Evolutionary conservation across 2,888 invertebrate genomes (phyloP), one percentile per base, ranked within the genome.

Genomic region (Candidula unifasciata): DNA sequence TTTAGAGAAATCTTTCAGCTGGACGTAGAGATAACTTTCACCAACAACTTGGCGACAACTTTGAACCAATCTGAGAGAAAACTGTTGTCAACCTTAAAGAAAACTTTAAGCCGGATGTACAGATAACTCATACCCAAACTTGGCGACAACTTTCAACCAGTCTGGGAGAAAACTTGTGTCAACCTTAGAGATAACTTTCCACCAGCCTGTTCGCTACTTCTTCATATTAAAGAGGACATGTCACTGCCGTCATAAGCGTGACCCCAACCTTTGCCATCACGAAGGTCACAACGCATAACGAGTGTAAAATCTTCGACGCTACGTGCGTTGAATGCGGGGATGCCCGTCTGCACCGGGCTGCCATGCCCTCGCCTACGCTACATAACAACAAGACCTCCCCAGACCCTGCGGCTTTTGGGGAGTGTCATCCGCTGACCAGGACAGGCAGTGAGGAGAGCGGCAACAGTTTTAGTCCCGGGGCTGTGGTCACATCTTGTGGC

Each of bases 291-390:
- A 37, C 69, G 52, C 57, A 77, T 54, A 81, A 81, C 76, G 80
- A 74, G 80, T 76, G 77, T 44, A 82, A 79, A 71, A 81, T 71
- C 69, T 78, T 71, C 82, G 78, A 81, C 73, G 68, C 66, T 54
- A 60, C 81, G 66, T 82, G 83, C 78, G 81, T 78, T 83, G 73
- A 60, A 84, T 86, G 85, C 82, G 83, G 73, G 85, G 83, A 83
- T 85, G 82, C 37, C 3, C 81, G 68, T 52, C 74, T 71, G 78
- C 85, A 82, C 35, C 76, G 83, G 77, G 82, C 78, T 68, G 73
- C 57, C 76, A 78, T 83, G 80, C 77, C 83, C 68, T 83, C 80
- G 68, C 79, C 77, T 54, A 85, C 60, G 66, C 80, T 71, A n/a
- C 60, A 54, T 37, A 82, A 79, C 60, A 78, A 78, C 78, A 82